phyloP scores from a whole-genome alignment of 2,888 invertebrate species.

The Maniola hyperantus region DNA sequence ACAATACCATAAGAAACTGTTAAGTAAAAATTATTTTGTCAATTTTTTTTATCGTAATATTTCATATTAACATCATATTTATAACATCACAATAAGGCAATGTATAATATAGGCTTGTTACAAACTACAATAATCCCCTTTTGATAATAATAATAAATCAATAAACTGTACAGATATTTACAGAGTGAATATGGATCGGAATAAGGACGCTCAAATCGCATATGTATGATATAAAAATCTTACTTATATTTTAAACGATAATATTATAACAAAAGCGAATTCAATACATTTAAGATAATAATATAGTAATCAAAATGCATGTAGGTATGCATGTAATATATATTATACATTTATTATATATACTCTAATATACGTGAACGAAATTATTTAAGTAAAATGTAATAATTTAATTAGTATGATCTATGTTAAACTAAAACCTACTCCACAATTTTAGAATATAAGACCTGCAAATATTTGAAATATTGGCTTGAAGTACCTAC shows the following conservation, averaged over 20 bases:
- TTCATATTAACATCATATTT: background rate
- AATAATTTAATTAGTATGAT: conserved; percentile 29
- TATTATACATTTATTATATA: too few relatives aligned
- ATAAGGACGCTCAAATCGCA: conserved; percentile 63
- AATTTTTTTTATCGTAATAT: background rate
- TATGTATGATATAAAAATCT: conserved; percentile 26
- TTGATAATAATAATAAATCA: background rate
- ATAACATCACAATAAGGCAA: background rate
- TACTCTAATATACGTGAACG: conserved; percentile 54
- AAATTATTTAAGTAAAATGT: conserved; percentile 78
- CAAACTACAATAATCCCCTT: background rate
- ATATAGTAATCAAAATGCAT: conserved; percentile 51
- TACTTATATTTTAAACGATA: conserved; percentile 17
- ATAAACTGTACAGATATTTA: conserved; percentile 57
- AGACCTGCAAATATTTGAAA: background rate
- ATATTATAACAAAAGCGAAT: conserved; percentile 29
- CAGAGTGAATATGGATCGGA: conserved; percentile 47
- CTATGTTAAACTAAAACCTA: conserved; percentile 28
- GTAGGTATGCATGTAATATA: conserved; percentile 34
- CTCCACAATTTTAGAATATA: conserved; percentile 9
- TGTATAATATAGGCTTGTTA: background rate
- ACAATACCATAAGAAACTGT: too few relatives aligned
- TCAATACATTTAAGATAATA: conserved; percentile 46
- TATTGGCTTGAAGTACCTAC: background rate
- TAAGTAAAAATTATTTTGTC: too few relatives aligned